Percentiles rank a stretch among this genome's conserved stretches.
phyloP scores from a whole-genome alignment of 2,113 vertebrate species.

The Cryptoleucopteryx plumbea region DNA sequence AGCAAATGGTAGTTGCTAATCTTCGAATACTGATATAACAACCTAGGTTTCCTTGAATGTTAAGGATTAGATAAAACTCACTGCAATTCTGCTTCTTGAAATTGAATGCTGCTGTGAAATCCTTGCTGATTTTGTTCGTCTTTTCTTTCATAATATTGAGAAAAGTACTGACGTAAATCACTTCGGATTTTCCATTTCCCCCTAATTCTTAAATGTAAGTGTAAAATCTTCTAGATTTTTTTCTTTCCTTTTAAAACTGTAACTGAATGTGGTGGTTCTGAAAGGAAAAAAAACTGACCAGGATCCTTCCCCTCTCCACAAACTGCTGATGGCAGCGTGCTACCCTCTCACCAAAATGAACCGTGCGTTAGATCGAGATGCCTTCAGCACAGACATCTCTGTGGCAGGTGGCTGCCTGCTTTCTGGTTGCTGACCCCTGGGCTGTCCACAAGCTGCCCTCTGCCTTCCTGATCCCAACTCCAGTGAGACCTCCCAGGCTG shows the following conservation, averaged over 20 bases:
- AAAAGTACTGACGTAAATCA: neutral
- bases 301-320: neutral
- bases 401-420: neutral
- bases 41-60: neutral
- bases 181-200: neutral
- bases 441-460: neutral
- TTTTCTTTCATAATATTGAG: neutral
- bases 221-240: neutral
- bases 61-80: neutral
- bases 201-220: neutral
- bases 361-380: accelerated
- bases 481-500: neutral
- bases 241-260: neutral
- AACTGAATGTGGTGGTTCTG: neutral
- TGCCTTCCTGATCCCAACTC: neutral
- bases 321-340: neutral
- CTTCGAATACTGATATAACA: neutral
- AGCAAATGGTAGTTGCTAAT: neutral
- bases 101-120: neutral
- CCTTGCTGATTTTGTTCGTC: neutral
- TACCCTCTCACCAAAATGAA: neutral
- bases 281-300: neutral
- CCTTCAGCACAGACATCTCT: neutral
- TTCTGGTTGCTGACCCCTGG: neutral
- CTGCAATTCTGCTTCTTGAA: neutral